These are phyloP conservation scores for Oligia latruncula DNA, from an alignment of 2,888 invertebrate species.

Conservation along the genomic window DNA sequence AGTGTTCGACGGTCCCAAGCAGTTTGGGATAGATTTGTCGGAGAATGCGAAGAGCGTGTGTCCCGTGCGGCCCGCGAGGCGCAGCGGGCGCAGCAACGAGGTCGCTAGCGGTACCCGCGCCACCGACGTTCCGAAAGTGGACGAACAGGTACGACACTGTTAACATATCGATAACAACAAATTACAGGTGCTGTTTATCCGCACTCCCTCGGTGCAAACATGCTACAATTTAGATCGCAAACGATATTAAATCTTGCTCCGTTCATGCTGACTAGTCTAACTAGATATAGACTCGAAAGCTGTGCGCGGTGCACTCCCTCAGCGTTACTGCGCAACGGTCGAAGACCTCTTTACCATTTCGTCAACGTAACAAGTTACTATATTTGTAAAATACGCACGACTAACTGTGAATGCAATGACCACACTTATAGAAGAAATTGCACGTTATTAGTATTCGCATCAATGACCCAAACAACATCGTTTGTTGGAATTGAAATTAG, in stretches of 20 bases:
- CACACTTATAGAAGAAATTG: slow-evolving; percentile 65
- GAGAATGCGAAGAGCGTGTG: slow-evolving; percentile 84
- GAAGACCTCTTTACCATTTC: slow-evolving; percentile 78
- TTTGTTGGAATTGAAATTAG: slow-evolving; percentile 50
- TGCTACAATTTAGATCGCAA: slow-evolving; percentile 75
- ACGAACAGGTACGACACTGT: slow-evolving; percentile 89
- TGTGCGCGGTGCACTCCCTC: slow-evolving; percentile 70
- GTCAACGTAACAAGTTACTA: slow-evolving; percentile 64
- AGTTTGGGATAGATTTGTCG: slow-evolving; percentile 83
- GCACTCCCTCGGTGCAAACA: slow-evolving; percentile 70
- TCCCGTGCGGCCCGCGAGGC: slow-evolving; percentile 87
- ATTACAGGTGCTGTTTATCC: slow-evolving; percentile 83
- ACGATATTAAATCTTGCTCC: slow-evolving; percentile 72
- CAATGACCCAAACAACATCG: slow-evolving; percentile 61
- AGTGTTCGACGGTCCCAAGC: slow-evolving; percentile 81
- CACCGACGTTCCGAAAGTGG: slow-evolving; percentile 88
- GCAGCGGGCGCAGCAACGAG: slow-evolving; percentile 87
- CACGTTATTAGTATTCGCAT: slow-evolving; percentile 70
- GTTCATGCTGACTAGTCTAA: slow-evolving; percentile 71
- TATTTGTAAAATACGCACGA: slow-evolving; percentile 72
- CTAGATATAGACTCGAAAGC: slow-evolving; percentile 78
- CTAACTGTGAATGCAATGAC: slow-evolving; percentile 72
- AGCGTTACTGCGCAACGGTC: slow-evolving; percentile 73
- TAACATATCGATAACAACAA: slow-evolving; percentile 87
- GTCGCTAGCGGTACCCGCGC: slow-evolving; percentile 89